Evolutionary conservation across 2,888 invertebrate genomes (phyloP), one percentile per base, ranked within the genome.

Genomic region (Chymomyza caudatula): DNA sequence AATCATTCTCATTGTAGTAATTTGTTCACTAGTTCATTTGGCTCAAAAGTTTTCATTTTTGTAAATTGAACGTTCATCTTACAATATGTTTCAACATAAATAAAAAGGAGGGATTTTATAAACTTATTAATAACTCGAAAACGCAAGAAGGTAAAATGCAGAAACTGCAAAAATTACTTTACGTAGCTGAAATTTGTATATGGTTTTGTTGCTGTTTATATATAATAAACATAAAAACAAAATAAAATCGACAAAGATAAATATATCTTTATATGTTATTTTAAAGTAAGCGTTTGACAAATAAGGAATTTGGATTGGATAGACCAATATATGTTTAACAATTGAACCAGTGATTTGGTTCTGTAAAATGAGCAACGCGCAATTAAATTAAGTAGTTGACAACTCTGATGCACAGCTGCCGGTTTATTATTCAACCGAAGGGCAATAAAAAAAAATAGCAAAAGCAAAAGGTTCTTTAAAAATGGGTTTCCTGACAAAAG

Each of bases 401-500:
- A 22, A 8, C 52, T n/a, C 22, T 52, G 0, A 6, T 11, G 56
- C 77, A 67, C 82, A 82, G 79, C 82, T 82, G 78, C 73, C 67
- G 75, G 78, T 74, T 79, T 79, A 79, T 79, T 79, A 57, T 57
- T 57, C 15, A 57, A 44, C 44, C 54, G 19, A 56, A 6, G 15
- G 0, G 43, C 11, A 20, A 19, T 17, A 43, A 19, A 19, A 25
- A 3, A 6, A 11, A 11, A 19, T 20, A 42, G 8, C 5, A 2
- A 8, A 3, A 54, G 4, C 2, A 37, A 37, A 37, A 11, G 11
- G 8, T 0, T 20, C 19, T 6, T 17, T 61, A 42, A 74, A 20
- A 29, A 81, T 81, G 81, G 77, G 67, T 25, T 78, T 84, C 4
- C 72, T 81, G 54, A 84, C 74, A 54, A 60, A 79, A 76, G 85